These are phyloP conservation scores for Lacanobia wlatinum DNA, from an alignment of 2,888 invertebrate species.

Conservation along the genomic window DNA sequence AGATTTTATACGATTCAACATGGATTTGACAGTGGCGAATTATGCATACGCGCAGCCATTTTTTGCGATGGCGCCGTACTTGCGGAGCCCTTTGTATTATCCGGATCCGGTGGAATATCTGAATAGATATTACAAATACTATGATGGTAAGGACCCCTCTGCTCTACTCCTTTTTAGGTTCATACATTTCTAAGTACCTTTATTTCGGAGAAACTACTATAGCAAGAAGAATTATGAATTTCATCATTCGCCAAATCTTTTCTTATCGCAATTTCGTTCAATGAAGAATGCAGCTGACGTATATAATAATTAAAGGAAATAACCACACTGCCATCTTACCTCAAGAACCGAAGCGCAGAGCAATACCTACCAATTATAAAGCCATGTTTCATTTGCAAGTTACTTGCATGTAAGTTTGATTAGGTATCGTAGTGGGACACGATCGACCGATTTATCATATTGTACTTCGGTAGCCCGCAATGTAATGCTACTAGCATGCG, in stretches of 20 bases:
- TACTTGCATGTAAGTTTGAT: too few relatives aligned
- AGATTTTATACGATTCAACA: conserved; percentile 73
- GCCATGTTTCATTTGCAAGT: too few relatives aligned
- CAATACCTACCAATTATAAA: neutral
- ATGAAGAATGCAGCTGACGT: neutral
- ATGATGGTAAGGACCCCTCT: conserved; percentile 81
- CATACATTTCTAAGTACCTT: neutral
- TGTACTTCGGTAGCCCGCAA: too few relatives aligned
- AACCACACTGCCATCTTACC: too few relatives aligned
- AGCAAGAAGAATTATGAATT: neutral
- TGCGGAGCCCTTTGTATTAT: conserved; percentile 76
- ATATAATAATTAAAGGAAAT: neutral
- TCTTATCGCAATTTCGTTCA: too few relatives aligned
- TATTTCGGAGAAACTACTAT: neutral
- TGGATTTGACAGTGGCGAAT: conserved; percentile 79
- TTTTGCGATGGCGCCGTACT: conserved; percentile 80
- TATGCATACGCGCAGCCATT: conserved; percentile 74
- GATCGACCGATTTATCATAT: too few relatives aligned
- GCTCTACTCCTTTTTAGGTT: neutral
- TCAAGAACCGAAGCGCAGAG: neutral
- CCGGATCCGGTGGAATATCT: conserved; percentile 80
- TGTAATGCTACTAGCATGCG: too few relatives aligned
- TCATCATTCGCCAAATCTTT: neutral
- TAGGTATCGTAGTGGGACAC: too few relatives aligned
- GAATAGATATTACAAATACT: conserved; percentile 80